phyloP scores from a whole-genome alignment of 2,113 vertebrate genomes.

The Campylomormyrus numenius region DNA sequence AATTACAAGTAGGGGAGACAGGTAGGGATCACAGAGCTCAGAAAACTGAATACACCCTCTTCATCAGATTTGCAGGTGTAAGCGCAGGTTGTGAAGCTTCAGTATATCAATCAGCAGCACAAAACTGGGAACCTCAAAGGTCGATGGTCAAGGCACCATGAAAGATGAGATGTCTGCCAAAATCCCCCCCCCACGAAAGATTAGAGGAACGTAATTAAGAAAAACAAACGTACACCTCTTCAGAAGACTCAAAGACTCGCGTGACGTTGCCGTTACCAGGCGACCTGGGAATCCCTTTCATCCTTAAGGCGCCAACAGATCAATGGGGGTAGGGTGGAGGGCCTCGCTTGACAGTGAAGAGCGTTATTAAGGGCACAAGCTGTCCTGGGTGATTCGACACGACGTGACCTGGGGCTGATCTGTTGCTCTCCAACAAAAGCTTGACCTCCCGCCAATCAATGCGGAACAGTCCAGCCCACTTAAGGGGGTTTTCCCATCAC shows the following conservation, averaged over 20 bases:
- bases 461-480: not conserved
- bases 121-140: not conserved
- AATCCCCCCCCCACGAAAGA: not conserved
- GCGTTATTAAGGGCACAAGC: constrained; percentile 39
- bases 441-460: constrained; percentile 1
- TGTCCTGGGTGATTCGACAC: constrained; percentile 41
- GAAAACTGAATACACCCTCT: not conserved
- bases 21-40: not conserved
- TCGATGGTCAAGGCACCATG: not conserved
- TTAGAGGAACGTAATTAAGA: not conserved
- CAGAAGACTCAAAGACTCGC: constrained; percentile 36
- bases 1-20: not conserved
- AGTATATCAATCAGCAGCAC: not conserved
- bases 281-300: constrained; percentile 27
- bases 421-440: not conserved
- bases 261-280: constrained; percentile 40
- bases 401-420: constrained; percentile 29
- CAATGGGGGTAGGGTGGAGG: constrained; percentile 56
- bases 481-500: constrained; percentile 8
- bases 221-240: not conserved
- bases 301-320: constrained; percentile 39
- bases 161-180: not conserved
- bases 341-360: constrained; percentile 40
- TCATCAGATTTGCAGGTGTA: not conserved
- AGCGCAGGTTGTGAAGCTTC: not conserved